These are phyloP conservation scores for Penaeus chinensis DNA, from an alignment of 1,140 invertebrate species.

Conservation along the genomic window DNA sequence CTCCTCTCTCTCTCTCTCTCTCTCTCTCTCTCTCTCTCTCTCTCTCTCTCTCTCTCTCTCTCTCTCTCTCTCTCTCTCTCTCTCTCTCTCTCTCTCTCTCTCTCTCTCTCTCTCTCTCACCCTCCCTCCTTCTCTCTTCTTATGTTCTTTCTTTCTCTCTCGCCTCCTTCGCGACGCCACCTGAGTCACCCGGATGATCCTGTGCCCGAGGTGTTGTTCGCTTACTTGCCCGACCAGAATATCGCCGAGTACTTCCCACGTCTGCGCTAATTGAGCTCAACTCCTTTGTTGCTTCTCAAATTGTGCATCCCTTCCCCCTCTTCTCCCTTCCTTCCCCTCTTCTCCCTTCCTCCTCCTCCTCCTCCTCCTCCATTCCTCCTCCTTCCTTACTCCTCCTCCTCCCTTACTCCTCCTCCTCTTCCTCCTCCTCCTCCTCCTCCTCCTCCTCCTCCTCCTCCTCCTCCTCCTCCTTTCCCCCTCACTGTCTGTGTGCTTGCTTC, in stretches of 20 bases:
- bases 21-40: background rate
- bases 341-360: background rate
- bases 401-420: background rate
- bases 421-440: background rate
- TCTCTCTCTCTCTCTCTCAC: background rate
- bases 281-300: no score
- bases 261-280: no score
- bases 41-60: no score
- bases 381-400: background rate
- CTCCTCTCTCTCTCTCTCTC: background rate
- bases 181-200: no score
- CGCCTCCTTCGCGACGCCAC: background rate
- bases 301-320: background rate
- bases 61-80: background rate
- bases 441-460: constrained; percentile 2
- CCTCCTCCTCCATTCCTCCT: background rate
- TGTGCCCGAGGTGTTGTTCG: no score
- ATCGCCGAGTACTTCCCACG: no score
- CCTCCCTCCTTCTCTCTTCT: background rate
- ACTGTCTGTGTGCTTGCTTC: no score
- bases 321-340: background rate
- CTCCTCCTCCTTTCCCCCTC: background rate
- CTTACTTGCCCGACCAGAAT: no score
- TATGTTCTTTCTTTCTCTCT: background rate
- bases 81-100: background rate